Evolutionary conservation across 2,797 vertebrate species (phyloP).

Genomic region (Remorina albescens): DNA sequence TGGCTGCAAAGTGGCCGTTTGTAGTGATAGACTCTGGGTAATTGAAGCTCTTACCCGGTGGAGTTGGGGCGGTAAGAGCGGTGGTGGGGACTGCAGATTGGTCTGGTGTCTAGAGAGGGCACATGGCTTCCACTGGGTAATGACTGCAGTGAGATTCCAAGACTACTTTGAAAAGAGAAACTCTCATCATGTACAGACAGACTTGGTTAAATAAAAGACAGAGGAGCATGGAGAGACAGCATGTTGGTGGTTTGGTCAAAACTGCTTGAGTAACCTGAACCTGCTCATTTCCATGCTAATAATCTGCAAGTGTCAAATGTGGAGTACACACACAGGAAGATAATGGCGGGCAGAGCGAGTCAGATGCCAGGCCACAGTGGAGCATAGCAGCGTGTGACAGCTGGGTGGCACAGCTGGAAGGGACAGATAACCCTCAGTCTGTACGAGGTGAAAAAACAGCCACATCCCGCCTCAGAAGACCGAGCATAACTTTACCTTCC

Average conservation of each 20-base stretch:
- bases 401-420: constrained; percentile 77
- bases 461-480: constrained; percentile 66
- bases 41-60: constrained; percentile 75
- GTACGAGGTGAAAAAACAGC: constrained; percentile 71
- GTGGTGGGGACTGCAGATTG: constrained; percentile 59
- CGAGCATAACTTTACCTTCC: constrained; percentile 67
- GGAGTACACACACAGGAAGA: constrained; percentile 46
- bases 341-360: constrained; percentile 58
- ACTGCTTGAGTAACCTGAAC: constrained; percentile 52
- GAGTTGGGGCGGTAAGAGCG: constrained; percentile 48
- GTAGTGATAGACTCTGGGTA: constrained; percentile 75
- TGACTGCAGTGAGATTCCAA: constrained; percentile 56
- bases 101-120: constrained; percentile 55
- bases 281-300: constrained; percentile 68
- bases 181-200: constrained; percentile 21
- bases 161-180: constrained; percentile 42
- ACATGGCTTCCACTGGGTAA: constrained; percentile 59
- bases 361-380: constrained; percentile 64
- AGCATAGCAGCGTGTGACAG: constrained; percentile 74
- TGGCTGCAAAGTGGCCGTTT: constrained; percentile 81
- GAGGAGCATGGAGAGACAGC: constrained; percentile 24
- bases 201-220: constrained; percentile 44
- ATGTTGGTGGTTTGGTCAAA: too few relatives aligned
- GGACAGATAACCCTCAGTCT: constrained; percentile 78
- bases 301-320: constrained; percentile 56